Evolutionary conservation across 37 sponge, comb jelly and placozoan genomes (phyloP), one percentile per base, ranked within the genome.

Genomic region (Mnemiopsis leidyi): DNA sequence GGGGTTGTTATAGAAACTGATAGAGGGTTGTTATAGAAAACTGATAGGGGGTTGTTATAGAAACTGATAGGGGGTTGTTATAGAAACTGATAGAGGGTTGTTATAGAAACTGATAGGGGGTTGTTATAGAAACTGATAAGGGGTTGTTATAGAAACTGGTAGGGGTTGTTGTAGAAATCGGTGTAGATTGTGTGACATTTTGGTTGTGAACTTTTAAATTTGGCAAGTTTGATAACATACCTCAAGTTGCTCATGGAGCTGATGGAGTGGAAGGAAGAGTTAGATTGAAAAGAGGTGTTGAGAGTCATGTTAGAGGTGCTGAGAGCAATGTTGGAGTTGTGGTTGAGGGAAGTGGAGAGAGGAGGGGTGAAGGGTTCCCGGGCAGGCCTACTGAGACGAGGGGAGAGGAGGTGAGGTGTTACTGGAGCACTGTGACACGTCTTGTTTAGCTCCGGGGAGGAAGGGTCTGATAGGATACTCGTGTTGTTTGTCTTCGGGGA

Each of bases 281-380:
- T 85, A 31, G 79, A 77, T 9, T 77, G 79, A 61, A 85, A 85
- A 61, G 36, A 33, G 90, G 61, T 32, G 90, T 39, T 85, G 25
- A 71, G 75, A 29, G 75, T 71, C 75, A 71, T 71, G 75, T 71
- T 71, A 25, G 75, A 71, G n/a, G 30, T 71, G 48, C 36, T 85
- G 24, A 85, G 90, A 29, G 35, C 30, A n/a, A 85, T 26, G 90
- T 33, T 85, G 61, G 21, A 36, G 40, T 40, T 40, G 39, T 25
- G 24, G 35, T 33, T 85, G 36, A 33, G 40, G 5, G 90, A 85
- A 61, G 90, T 85, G 61, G 90, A 85, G 90, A 85, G 90, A 40
- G 90, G 90, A 23, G 90, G 90, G 0, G 90, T 85, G 90, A 85
- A 85, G 29, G 61, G 90, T n/a, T 85, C 90, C 24, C 79, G 33